Percentiles rank a stretch among this genome's conserved stretches.
These are phyloP conservation scores for Acipenser transmontanus DNA, from an alignment of 2,797 vertebrate species.

Conservation along the genomic window DNA sequence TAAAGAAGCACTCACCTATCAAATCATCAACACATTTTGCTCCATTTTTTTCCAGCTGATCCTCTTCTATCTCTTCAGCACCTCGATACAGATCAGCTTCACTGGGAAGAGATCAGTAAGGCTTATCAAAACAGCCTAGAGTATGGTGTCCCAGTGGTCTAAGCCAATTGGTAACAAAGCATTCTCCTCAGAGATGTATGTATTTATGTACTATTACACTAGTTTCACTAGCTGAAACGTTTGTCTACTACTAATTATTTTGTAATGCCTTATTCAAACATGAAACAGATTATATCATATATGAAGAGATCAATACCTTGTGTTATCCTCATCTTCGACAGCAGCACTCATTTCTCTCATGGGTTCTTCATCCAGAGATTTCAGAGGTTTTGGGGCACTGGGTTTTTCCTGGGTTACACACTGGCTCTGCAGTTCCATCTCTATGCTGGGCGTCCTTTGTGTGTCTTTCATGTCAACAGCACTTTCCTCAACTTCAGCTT, in stretches of 20 bases:
- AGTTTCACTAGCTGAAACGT: too few species aligned
- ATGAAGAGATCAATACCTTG: too few species aligned
- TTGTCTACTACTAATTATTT: too few species aligned
- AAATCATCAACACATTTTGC: too few species aligned
- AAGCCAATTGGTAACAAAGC: too few species aligned
- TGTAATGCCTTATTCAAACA: too few species aligned
- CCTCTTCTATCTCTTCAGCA: slow-evolving; percentile 73
- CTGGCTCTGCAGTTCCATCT: background rate
- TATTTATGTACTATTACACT: background rate
- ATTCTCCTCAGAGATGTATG: background rate
- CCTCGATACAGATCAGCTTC: slow-evolving; percentile 85
- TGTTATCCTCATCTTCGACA: too few species aligned
- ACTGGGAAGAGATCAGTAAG: slow-evolving; percentile 41
- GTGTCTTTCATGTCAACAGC: background rate
- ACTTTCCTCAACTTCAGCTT: slow-evolving; percentile 17
- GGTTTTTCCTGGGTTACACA: background rate
- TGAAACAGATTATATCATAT: too few species aligned
- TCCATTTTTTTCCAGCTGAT: slow-evolving; percentile 14
- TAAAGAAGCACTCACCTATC: background rate
- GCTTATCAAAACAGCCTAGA: background rate
- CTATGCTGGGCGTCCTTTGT: background rate
- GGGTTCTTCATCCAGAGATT: too few species aligned
- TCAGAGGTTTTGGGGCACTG: too few species aligned
- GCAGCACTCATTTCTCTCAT: too few species aligned
- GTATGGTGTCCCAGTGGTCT: background rate